phyloP scores from a whole-genome alignment of 2,113 vertebrate species.

The Cyphomyrus plagiostoma region DNA sequence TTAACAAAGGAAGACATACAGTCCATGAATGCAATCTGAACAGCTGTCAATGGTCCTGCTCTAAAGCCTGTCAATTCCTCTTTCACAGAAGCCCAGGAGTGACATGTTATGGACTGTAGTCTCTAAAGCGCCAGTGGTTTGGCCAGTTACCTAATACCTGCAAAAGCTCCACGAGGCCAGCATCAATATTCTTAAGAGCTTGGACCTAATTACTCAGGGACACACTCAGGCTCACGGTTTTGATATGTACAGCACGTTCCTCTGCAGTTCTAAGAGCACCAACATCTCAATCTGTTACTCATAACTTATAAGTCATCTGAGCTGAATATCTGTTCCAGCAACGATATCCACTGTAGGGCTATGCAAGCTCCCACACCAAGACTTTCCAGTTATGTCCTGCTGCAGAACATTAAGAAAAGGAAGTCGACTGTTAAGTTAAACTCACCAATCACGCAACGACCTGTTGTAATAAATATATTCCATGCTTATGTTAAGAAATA shows the following conservation, averaged over 20 bases:
- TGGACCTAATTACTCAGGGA: slow-evolving; percentile 27
- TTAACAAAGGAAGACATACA: not conserved
- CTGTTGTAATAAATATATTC: not conserved
- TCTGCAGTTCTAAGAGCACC: not conserved
- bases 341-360: not conserved
- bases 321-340: not conserved
- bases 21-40: not conserved
- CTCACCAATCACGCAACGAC: not conserved
- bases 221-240: slow-evolving; percentile 27
- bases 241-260: slow-evolving; percentile 13
- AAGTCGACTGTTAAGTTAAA: not conserved
- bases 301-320: slow-evolving; percentile 27
- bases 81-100: slow-evolving; percentile 4
- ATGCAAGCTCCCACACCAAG: not conserved
- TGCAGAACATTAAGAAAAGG: slow-evolving; percentile 10
- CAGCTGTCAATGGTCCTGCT: slow-evolving; percentile 6
- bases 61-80: slow-evolving; percentile 22
- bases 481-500: not conserved
- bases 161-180: slow-evolving; percentile 22
- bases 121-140: slow-evolving; percentile 3
- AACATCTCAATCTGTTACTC: slow-evolving; percentile 34
- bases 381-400: not conserved
- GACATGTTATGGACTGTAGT: slow-evolving; percentile 21
- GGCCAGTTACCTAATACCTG: slow-evolving; percentile 46
- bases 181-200: slow-evolving; percentile 20